These are phyloP conservation scores for Grammomys dolichurus DNA, from an alignment of 2,113 vertebrate genomes.

Conservation along the genomic window DNA sequence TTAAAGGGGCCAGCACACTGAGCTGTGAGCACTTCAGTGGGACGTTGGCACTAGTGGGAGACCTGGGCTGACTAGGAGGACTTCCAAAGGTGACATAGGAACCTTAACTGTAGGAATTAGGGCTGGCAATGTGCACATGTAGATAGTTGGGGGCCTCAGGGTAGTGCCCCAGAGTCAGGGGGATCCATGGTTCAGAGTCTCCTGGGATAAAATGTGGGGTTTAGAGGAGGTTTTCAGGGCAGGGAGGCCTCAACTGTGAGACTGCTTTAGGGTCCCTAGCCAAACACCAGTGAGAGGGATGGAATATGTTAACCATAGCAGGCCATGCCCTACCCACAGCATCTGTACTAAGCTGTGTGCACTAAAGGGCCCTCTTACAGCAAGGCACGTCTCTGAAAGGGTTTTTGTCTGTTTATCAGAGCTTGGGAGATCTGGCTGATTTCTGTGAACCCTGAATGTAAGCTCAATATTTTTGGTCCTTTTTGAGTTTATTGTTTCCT, in stretches of 20 bases:
- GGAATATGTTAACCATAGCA: neutral
- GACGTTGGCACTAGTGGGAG: neutral
- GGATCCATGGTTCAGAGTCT: neutral
- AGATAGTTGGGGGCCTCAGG: neutral
- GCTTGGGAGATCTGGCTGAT: neutral
- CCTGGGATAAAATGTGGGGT: neutral
- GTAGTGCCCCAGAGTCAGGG: neutral
- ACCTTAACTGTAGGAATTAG: neutral
- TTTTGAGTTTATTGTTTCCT: neutral
- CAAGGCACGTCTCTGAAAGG: neutral
- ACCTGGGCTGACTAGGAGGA: neutral
- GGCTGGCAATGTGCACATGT: accelerated
- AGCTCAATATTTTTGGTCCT: neutral
- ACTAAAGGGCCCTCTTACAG: neutral
- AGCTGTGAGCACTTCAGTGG: neutral
- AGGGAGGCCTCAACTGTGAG: neutral
- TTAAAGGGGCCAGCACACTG: neutral
- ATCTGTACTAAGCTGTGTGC: neutral
- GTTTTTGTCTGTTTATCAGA: neutral
- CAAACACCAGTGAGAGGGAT: neutral
- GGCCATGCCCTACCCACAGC: accelerated
- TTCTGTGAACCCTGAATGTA: constrained; percentile 46
- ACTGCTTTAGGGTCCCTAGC: neutral
- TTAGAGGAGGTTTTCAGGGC: neutral
- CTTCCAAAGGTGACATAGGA: constrained; percentile 16